Evolutionary conservation across 2,113 vertebrate genomes (phyloP).

Genomic region (Ptychochromis oligacanthus): DNA sequence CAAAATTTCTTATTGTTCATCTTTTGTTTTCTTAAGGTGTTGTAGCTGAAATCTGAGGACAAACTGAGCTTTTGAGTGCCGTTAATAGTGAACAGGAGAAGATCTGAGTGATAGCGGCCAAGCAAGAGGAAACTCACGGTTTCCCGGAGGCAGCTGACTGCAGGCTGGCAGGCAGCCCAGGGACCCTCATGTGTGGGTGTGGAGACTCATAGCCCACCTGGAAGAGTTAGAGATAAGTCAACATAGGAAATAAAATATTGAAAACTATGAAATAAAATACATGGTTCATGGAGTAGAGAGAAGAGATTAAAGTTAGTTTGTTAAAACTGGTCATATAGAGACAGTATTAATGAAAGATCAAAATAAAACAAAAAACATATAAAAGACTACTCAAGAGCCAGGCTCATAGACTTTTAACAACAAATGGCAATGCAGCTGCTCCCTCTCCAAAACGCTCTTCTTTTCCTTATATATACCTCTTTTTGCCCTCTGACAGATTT

Average conservation of each 20-base stretch:
- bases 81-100: slow-evolving; percentile 22
- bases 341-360: slow-evolving; percentile 19
- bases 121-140: slow-evolving; percentile 80
- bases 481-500: slow-evolving; percentile 27
- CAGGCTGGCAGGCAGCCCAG: slow-evolving; percentile 82
- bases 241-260: background rate
- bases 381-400: slow-evolving; percentile 15
- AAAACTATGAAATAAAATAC: background rate
- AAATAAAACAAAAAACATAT: slow-evolving; percentile 26
- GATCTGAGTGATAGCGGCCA: background rate
- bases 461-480: background rate
- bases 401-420: slow-evolving; percentile 15
- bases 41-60: slow-evolving; percentile 11
- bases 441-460: background rate
- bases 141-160: slow-evolving; percentile 85
- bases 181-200: slow-evolving; percentile 87
- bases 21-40: background rate
- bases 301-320: background rate
- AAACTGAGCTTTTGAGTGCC: background rate
- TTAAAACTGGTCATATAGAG: background rate
- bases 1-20: background rate
- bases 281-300: background rate
- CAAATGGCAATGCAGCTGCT: slow-evolving; percentile 13
- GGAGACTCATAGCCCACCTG: slow-evolving; percentile 89
- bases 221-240: background rate